Percentiles rank a stretch among this genome's conserved stretches.
phyloP scores from a whole-genome alignment of 2,888 invertebrate species.

The Drosophila antonietae region DNA sequence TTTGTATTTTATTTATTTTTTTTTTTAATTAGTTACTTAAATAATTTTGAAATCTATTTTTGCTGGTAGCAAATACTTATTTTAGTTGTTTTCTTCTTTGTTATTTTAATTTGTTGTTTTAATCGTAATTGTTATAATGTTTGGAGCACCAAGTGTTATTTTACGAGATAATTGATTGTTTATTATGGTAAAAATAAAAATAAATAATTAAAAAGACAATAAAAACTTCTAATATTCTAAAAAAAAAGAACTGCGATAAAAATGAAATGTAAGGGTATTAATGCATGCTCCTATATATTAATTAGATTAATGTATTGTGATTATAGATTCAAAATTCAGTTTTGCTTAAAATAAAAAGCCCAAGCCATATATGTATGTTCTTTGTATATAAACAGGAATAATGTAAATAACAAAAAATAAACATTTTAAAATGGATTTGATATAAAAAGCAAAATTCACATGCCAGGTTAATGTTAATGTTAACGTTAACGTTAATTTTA shows the following conservation, averaged over 20 bases:
- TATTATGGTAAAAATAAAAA: constrained; percentile 18
- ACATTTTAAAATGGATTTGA: constrained; percentile 56
- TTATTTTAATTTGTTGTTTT: constrained; percentile 5
- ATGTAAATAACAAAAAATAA: background rate
- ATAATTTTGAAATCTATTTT: constrained; percentile 28
- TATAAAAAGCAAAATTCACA: constrained; percentile 79
- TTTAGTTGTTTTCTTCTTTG: too few species aligned
- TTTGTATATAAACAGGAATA: background rate
- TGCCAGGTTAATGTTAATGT: constrained; percentile 48
- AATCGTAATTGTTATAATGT: background rate
- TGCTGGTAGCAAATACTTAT: constrained; percentile 7
- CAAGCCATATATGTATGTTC: constrained; percentile 5
- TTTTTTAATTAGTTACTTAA: constrained; percentile 40
- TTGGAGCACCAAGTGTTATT: constrained; percentile 11
- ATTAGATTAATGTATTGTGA: background rate
- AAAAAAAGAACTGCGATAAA: constrained; percentile 33
- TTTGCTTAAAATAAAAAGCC: constrained; percentile 22
- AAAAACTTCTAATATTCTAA: constrained; percentile 1
- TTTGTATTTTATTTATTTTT: constrained; percentile 10
- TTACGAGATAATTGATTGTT: constrained; percentile 6
- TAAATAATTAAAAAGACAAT: too few species aligned
- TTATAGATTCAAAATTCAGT: background rate
- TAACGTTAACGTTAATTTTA: constrained; percentile 8
- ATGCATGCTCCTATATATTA: constrained; percentile 77
- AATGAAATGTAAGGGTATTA: constrained; percentile 38